Base-by-base conservation (phyloP, 2,113 vertebrate genomes). In the Pipra filicauda region DNA sequence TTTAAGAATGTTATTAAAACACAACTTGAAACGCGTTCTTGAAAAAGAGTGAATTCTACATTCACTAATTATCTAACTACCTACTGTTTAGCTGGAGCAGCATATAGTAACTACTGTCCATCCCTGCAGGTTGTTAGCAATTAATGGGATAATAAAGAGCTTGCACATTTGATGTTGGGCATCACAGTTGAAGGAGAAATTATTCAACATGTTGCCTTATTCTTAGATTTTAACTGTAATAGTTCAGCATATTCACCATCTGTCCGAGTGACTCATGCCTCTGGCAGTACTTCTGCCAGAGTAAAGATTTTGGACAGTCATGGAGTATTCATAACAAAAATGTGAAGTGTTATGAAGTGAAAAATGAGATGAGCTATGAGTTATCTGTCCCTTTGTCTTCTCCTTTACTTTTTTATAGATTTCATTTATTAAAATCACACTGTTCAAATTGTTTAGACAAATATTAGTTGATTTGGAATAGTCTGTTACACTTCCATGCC, bases 161-260 rank as follows among this genome's bases (percentile, higher is more conserved):
- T 82, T 73, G 37, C 58, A 70, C 33, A 15, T 69, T 91, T 79
- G 54, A 69, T 83, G 58, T 69, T 82, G 48, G 28, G 30, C 78
- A 21, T 75, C 49, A 62, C 59, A 94, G 64, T n/a, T 78, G 72
- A 94, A 88, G 54, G 44, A 76, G 79, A 93, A 93, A 74, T 91
- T 67, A 80, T 85, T 89, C 75, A 73, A 59, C 22, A 2, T 51
- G 23, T 88, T 90, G 26, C 85, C 30, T 88, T 94, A 20, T 79
- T 95, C 92, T 92, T 75, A 75, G 49, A 39, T 85, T 92, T 93
- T 88, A 77, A 71, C 62, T 85, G 22, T 80, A 94, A 90, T 88
- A 93, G 79, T 89, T 89, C 92, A 49, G 30, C 48, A 44, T 69
- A 85, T 82, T 65, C 43, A 73, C 88, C 81, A 71, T 89, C 81